Percentiles rank a stretch among this genome's conserved stretches.
These are phyloP conservation scores for Sapajus apella DNA, from an alignment of 2,113 vertebrate genomes.

Conservation along the genomic window DNA sequence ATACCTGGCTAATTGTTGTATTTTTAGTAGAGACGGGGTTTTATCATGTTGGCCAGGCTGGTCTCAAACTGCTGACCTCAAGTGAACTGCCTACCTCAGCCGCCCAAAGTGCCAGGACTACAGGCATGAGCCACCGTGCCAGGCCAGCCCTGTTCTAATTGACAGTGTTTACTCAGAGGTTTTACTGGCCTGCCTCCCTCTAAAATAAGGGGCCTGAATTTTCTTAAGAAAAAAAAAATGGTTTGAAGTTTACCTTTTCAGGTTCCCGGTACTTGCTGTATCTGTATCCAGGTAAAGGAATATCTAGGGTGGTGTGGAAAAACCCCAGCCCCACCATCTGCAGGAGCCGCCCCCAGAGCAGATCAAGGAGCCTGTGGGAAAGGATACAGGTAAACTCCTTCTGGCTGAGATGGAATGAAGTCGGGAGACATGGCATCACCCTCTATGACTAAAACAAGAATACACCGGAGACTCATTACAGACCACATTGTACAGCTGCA, in stretches of 20 bases:
- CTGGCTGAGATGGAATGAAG: slow-evolving; percentile 93
- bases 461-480: background rate
- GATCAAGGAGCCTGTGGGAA: slow-evolving; percentile 27
- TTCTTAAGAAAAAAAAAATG: background rate
- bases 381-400: slow-evolving; percentile 97
- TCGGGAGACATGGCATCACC: slow-evolving; percentile 96
- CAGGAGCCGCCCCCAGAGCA: background rate
- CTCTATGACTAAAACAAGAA: slow-evolving; percentile 90
- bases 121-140: no score
- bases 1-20: no score
- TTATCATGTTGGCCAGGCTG: no score
- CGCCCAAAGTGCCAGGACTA: no score
- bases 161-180: background rate
- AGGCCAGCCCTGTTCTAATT: background rate
- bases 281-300: slow-evolving; percentile 84
- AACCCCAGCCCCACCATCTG: background rate
- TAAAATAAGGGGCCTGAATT: background rate
- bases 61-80: no score
- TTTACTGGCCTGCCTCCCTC: background rate
- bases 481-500: fast-evolving
- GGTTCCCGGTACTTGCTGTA: slow-evolving; percentile 89
- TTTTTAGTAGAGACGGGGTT: no score
- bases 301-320: background rate
- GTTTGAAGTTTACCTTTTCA: slow-evolving; percentile 80
- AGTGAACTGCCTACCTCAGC: no score